Evolutionary conservation across 2,888 invertebrate genomes (phyloP).

Genomic region (Melipona beecheii): DNA sequence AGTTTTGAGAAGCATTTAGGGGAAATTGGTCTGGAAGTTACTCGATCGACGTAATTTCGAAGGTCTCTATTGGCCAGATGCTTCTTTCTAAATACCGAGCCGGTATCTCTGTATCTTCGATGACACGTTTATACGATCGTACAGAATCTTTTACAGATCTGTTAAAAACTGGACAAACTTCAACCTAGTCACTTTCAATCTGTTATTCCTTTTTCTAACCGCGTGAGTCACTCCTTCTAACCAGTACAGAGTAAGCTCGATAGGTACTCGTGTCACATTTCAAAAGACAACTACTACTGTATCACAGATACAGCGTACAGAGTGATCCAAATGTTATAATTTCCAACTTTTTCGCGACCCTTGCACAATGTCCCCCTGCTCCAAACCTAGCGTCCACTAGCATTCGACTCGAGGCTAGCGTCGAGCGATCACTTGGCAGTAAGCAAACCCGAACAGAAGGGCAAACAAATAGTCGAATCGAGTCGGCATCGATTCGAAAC

Average conservation of each 20-base stretch:
- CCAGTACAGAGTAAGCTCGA: too few species aligned
- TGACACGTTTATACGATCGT: not conserved
- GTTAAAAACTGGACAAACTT: not conserved
- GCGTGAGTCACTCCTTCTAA: too few species aligned
- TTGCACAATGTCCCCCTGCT: too few species aligned
- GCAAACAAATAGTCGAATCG: too few species aligned
- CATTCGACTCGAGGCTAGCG: not conserved
- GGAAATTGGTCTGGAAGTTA: not conserved
- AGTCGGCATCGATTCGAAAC: constrained; percentile 43
- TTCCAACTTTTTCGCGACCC: too few species aligned
- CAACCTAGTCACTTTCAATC: too few species aligned
- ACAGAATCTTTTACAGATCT: not conserved
- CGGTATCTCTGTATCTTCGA: not conserved
- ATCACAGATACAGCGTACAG: too few species aligned
- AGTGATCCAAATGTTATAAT: too few species aligned
- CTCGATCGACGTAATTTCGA: not conserved
- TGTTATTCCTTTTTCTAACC: too few species aligned
- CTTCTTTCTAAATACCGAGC: not conserved
- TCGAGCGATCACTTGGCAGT: constrained; percentile 31
- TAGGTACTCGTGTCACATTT: too few species aligned
- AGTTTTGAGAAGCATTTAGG: not conserved
- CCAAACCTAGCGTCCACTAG: too few species aligned
- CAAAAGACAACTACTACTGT: too few species aligned
- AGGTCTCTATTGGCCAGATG: constrained; percentile 17
- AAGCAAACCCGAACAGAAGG: not conserved